Evolutionary conservation across 2,888 invertebrate genomes (phyloP), one percentile per base, ranked within the genome.

Genomic region (Bellardia bayeri): DNA sequence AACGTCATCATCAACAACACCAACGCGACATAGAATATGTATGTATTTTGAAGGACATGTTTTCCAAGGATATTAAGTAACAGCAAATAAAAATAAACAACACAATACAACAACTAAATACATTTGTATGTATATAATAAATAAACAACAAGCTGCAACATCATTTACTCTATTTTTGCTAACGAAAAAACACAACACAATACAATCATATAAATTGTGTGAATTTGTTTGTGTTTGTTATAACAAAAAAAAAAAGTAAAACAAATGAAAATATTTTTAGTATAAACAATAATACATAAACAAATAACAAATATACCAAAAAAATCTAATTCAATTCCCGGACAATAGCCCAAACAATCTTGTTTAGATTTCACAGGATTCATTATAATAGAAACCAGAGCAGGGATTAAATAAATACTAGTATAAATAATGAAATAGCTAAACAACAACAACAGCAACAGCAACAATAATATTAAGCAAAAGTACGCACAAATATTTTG

Each of bases 351-450:
- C 58, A 75, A 82, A 75, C 74, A 85, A 82, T 71, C 33, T 72
- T 85, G 85, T 85, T 85, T 85, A 82, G 75, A 71, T 85, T 87
- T 87, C 85, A 85, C 85, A 87, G 87, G 82, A 87, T 78, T 75
- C 75, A 75, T 82, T 85, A 71, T 82, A 69, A 75, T 23, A 82
- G 80, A 69, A 64, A 58, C 64, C 61, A 58, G 75, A 68, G 66
- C 82, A 63, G 66, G 82, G 82, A 87, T 85, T 85, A 85, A 87
- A 82, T 87, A 85, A 85, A 87, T 87, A 85, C 71, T 75, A 75
- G 56, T 51, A 63, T 72, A 58, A 80, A 78, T 56, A 56, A 82
- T 63, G 71, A 80, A 63, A 71, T 71, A 79, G 61, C 71, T 45
- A 68, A 71, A 71, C 37, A 71, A 45, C 58, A 71, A 71, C 37